phyloP scores from a whole-genome alignment of 1,140 invertebrate genomes.

The Procambarus clarkii region DNA sequence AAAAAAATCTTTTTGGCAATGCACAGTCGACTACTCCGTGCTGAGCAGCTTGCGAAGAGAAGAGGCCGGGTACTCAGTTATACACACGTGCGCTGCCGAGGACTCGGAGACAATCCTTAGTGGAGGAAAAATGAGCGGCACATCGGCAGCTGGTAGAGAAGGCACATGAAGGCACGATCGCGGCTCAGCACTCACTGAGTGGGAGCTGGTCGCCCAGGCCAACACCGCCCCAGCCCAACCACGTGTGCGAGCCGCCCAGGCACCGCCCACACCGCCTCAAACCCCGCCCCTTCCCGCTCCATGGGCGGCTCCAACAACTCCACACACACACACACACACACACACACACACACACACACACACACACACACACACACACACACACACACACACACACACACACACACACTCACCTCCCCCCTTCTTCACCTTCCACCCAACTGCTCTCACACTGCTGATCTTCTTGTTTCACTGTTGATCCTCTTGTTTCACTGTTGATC shows the following conservation, averaged over 20 bases:
- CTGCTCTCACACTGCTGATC: too few species aligned
- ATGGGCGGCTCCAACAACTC: too few species aligned
- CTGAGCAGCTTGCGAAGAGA: neutral
- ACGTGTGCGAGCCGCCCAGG: constrained; percentile 36
- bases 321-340: neutral
- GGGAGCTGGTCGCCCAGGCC: neutral
- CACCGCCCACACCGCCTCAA: constrained; percentile 22
- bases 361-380: neutral
- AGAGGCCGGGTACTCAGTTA: neutral
- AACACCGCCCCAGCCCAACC: constrained; percentile 15
- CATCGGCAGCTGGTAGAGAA: constrained; percentile 14
- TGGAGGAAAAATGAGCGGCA: neutral
- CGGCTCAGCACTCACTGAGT: constrained; percentile 46
- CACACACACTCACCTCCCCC: too few species aligned
- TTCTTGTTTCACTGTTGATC: too few species aligned
- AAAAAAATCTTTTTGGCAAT: neutral
- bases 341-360: neutral
- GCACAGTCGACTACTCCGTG: neutral
- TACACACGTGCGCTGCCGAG: neutral
- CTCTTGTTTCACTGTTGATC: too few species aligned
- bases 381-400: neutral
- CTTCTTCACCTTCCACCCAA: too few species aligned
- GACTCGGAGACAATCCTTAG: neutral
- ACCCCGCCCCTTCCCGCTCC: constrained; percentile 15
- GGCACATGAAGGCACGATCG: constrained; percentile 30